phyloP scores from a whole-genome alignment of 2,113 vertebrate genomes.

The Leucopsar rothschildi region DNA sequence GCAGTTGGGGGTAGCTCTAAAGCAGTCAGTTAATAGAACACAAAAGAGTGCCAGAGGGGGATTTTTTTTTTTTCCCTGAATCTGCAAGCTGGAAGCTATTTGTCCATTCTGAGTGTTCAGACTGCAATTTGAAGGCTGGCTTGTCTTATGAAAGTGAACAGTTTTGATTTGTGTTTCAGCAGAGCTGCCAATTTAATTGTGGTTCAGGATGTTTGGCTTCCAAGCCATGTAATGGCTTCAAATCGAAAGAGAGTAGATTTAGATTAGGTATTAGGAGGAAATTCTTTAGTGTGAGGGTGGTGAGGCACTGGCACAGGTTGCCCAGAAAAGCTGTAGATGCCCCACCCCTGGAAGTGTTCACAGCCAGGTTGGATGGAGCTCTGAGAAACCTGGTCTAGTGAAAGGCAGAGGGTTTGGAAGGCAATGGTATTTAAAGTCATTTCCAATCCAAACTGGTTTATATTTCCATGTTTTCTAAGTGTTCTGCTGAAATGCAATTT shows the following conservation, averaged over 20 bases:
- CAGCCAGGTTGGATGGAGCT: not conserved
- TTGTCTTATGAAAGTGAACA: not conserved
- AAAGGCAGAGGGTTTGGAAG: not conserved
- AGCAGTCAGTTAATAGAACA: not conserved
- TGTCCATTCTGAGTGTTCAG: not conserved
- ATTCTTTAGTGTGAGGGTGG: not conserved
- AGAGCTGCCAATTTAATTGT: not conserved
- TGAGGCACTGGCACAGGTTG: not conserved
- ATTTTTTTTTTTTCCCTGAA: fast-evolving
- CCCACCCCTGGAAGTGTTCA: not conserved
- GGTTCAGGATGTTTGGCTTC: not conserved
- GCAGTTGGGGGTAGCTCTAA: not conserved
- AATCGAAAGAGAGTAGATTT: not conserved
- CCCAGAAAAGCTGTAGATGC: not conserved
- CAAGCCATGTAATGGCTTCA: not conserved
- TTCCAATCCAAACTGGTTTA: not conserved
- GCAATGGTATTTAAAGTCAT: not conserved
- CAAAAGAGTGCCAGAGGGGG: not conserved
- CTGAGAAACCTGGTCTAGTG: not conserved
- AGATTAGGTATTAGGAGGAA: not conserved
- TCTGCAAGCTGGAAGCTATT: not conserved
- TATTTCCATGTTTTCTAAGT: not conserved
- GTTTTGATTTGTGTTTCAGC: not conserved
- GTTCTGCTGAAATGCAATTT: not conserved
- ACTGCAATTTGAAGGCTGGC: not conserved